Percentiles rank a stretch among this genome's conserved stretches.
These are phyloP conservation scores for Lochmaea crataegi DNA, from an alignment of 2,888 invertebrate genomes.

Conservation along the genomic window DNA sequence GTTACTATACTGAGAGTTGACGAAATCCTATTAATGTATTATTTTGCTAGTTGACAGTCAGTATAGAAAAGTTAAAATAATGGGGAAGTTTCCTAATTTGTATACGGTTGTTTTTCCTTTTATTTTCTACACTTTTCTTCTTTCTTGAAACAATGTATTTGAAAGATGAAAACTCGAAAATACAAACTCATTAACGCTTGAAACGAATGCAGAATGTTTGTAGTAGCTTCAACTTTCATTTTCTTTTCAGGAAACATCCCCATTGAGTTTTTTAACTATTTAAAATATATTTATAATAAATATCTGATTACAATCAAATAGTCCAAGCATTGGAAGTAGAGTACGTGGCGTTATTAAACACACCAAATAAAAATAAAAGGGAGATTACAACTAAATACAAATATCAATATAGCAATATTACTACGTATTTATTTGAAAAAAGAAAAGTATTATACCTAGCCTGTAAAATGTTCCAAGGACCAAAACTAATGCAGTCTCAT, in stretches of 20 bases:
- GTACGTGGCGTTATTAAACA: not conserved
- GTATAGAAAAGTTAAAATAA: constrained; percentile 15
- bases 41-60: constrained; percentile 17
- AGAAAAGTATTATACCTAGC: not conserved
- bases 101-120: too few relatives aligned
- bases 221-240: not conserved
- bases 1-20: constrained; percentile 27
- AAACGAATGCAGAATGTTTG: not conserved
- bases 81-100: not conserved
- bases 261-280: constrained; percentile 19
- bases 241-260: not conserved
- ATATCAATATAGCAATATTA: too few relatives aligned
- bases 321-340: not conserved
- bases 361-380: not conserved
- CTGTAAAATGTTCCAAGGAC: not conserved
- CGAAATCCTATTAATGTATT: not conserved
- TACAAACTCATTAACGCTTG: not conserved
- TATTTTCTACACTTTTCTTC: too few relatives aligned
- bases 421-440: too few relatives aligned
- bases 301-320: constrained; percentile 29
- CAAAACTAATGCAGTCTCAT: too few relatives aligned
- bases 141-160: too few relatives aligned
- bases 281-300: constrained; percentile 25
- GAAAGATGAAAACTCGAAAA: too few relatives aligned
- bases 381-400: too few relatives aligned